Evolutionary conservation across 2,888 invertebrate species (phyloP), one percentile per base, ranked within the genome.

Genomic region (Drosophila antonietae): DNA sequence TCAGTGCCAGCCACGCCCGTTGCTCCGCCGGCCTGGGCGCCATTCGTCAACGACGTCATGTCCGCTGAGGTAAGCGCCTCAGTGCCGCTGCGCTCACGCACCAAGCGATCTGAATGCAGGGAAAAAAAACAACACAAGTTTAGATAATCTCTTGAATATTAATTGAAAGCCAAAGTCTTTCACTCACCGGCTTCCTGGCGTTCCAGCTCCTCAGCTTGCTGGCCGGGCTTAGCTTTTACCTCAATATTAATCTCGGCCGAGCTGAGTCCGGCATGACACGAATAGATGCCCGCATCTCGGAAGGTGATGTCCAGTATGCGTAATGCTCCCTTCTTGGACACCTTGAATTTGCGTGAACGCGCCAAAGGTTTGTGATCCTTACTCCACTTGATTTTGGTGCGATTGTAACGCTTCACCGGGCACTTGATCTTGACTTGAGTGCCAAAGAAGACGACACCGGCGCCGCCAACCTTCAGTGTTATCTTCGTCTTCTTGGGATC

Each of bases 401-500:
- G 94, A 91, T 96, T 95, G 91, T 95, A 96, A 2, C 93, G 95
- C 91, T 97, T 97, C 28, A 97, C 97, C 0, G 98, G 98, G 90
- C 98, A 98, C 91, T 98, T 97, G 80, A 98, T 97, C 93, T 98
- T 98, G 68, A 98, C 95, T 89, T 97, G 96, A 0, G 98, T 97
- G 10, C 98, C 98, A 85, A 96, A 95, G 93, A 97, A 98, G 55
- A 98, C 96, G 1, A 96, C 96, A 0, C 98, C 98, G 1, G 96
- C 96, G 0, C 98, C 98, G 0, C 98, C 98, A 0, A 98, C 96
- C 92, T 97, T 97, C 0, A 98, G 94, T 1, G 96, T 96, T 15
- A 97, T 95, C 93, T 96, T 96, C 74, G 95, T 95, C 92, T 96
- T 96, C 88, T 95, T 96, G 0, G 96, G 95, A 89, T 97, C 96